These are phyloP conservation scores for Tetragonula clypearis DNA, from an alignment of 1,140 invertebrate species.

Conservation along the genomic window DNA sequence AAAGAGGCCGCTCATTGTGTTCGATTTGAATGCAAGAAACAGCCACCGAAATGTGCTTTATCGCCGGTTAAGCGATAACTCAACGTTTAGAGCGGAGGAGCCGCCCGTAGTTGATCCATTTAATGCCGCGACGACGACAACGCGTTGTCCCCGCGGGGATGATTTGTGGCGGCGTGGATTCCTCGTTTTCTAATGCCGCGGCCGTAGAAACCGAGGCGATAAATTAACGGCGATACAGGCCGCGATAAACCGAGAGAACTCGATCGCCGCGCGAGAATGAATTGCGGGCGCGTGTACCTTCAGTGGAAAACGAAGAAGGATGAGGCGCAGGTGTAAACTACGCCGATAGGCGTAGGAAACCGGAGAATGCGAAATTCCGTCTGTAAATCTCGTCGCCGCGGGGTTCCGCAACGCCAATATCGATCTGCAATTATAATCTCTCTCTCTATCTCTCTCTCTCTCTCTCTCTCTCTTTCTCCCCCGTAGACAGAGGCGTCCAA, in stretches of 20 bases:
- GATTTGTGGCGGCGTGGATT: slow-evolving; percentile 67
- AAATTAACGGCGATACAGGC: slow-evolving; percentile 74
- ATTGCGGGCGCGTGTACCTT: slow-evolving; percentile 65
- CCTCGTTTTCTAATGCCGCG: slow-evolving; percentile 74
- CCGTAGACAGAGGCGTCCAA: slow-evolving; percentile 7
- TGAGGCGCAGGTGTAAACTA: slow-evolving; percentile 71
- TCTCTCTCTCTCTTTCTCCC: too few species aligned
- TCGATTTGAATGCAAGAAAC: background rate
- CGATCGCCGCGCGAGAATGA: slow-evolving; percentile 67
- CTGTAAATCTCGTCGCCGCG: slow-evolving; percentile 51
- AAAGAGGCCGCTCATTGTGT: too few species aligned
- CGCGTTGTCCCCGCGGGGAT: slow-evolving; percentile 52
- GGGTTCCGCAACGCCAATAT: slow-evolving; percentile 18
- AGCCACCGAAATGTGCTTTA: background rate
- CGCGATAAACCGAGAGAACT: slow-evolving; percentile 69
- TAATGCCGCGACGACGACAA: slow-evolving; percentile 44
- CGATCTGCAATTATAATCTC: slow-evolving; percentile 41
- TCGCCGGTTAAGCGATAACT: slow-evolving; percentile 3
- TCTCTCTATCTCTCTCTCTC: too few species aligned
- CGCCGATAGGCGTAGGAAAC: slow-evolving; percentile 60
- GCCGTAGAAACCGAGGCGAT: slow-evolving; percentile 59
- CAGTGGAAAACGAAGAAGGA: slow-evolving; percentile 72
- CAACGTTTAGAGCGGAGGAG: background rate
- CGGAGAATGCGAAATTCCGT: slow-evolving; percentile 46
- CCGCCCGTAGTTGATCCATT: slow-evolving; percentile 30